Conservation (phyloP, 2,113 vertebrate species). For the Okapia johnstoni region DNA sequence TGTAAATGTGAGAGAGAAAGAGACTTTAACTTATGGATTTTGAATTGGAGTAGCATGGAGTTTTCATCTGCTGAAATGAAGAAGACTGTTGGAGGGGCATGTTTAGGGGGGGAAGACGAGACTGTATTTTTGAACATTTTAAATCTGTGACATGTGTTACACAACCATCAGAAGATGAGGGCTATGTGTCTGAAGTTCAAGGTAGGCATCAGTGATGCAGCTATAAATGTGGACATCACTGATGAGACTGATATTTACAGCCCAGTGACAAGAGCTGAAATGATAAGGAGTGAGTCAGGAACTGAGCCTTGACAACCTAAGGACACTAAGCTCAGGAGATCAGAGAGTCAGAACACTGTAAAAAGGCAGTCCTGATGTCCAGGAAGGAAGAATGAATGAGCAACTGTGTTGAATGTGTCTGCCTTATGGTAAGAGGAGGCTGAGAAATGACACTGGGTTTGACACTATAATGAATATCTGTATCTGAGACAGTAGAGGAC, state of each 20-base stretch:
- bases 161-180: not conserved
- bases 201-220: not conserved
- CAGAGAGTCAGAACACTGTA: not conserved
- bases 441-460: not conserved
- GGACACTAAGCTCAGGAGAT: not conserved
- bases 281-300: not conserved
- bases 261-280: not conserved
- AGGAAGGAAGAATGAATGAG: not conserved
- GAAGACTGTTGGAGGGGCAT: not conserved
- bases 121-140: not conserved
- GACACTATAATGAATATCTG: not conserved
- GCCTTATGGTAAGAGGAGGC: not conserved
- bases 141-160: not conserved
- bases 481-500: not conserved
- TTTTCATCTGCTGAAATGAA: not conserved
- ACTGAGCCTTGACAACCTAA: not conserved
- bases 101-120: not conserved
- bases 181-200: not conserved
- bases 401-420: not conserved
- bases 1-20: not conserved
- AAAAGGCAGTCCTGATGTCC: not conserved
- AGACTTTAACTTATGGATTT: not conserved
- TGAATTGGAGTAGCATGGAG: not conserved
- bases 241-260: not conserved
- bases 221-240: not conserved